These are phyloP conservation scores for Mellilla xanthometata DNA, from an alignment of 2,888 invertebrate genomes.

Conservation along the genomic window DNA sequence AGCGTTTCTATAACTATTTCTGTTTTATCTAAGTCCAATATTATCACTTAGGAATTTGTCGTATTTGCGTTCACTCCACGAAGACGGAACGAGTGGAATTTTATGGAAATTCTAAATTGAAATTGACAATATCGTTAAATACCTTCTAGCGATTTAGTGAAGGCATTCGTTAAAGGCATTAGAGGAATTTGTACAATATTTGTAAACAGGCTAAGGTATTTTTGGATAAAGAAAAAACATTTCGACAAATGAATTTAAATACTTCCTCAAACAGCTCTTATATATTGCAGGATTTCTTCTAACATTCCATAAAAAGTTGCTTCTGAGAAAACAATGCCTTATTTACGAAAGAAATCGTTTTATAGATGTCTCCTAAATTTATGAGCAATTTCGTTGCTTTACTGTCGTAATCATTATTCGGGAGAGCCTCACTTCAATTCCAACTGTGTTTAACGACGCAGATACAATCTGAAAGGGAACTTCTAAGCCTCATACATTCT, in stretches of 20 bases:
- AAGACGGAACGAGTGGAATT: conserved; percentile 43
- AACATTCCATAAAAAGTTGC: too few relatives aligned
- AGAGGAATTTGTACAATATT: conserved; percentile 20
- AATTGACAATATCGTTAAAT: conserved; percentile 50
- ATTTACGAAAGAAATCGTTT: too few relatives aligned
- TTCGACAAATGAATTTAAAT: too few relatives aligned
- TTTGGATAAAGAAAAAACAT: conserved; percentile 45
- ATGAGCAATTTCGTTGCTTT: too few relatives aligned
- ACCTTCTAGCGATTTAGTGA: conserved; percentile 43
- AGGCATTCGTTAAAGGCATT: conserved; percentile 30
- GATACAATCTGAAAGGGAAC: neutral
- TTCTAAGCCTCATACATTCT: conserved; percentile 11
- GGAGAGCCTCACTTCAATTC: too few relatives aligned
- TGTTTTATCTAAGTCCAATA: conserved; percentile 39
- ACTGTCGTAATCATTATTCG: too few relatives aligned
- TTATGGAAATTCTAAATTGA: conserved; percentile 50
- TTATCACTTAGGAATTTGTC: conserved; percentile 41
- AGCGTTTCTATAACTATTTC: conserved; percentile 35
- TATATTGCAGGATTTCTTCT: too few relatives aligned
- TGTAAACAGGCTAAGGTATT: conserved; percentile 8
- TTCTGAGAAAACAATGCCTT: too few relatives aligned
- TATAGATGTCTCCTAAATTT: too few relatives aligned
- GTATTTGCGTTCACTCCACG: conserved; percentile 43
- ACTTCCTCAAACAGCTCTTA: too few relatives aligned
- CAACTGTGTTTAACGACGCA: neutral